Percentiles rank a stretch among this genome's conserved stretches.
These are phyloP conservation scores for Drosophila flavopinicola DNA, from an alignment of 2,888 invertebrate species.

Conservation along the genomic window DNA sequence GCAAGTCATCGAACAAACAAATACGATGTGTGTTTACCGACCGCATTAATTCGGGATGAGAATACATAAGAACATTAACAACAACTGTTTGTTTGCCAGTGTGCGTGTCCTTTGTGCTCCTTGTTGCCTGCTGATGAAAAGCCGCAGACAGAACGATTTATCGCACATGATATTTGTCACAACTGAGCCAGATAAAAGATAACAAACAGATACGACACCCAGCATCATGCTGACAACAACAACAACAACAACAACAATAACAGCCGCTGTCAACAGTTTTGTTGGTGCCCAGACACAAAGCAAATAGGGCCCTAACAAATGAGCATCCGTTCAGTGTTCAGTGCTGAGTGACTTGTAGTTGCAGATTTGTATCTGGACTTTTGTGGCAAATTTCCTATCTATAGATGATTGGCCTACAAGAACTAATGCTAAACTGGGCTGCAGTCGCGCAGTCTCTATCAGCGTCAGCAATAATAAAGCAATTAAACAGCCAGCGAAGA, in stretches of 20 bases:
- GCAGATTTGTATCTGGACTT: constrained; percentile 4
- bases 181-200: constrained; percentile 56
- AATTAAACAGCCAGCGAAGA: constrained; percentile 31
- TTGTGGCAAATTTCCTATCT: background rate
- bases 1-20: constrained; percentile 5
- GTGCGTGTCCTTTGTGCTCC: constrained; percentile 27
- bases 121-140: constrained; percentile 32
- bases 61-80: constrained; percentile 15
- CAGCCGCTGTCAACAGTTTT: constrained; percentile 64
- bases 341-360: constrained; percentile 12
- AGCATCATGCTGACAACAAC: too few species aligned
- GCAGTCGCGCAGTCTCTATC: constrained; percentile 29
- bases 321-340: constrained; percentile 12
- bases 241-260: background rate
- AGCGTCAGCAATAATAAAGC: constrained; percentile 51
- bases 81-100: constrained; percentile 5
- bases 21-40: background rate
- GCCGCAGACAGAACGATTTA: constrained; percentile 59
- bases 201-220: constrained; percentile 30
- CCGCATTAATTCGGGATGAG: constrained; percentile 3
- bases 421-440: constrained; percentile 27
- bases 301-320: constrained; percentile 48
- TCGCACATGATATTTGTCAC: constrained; percentile 65
- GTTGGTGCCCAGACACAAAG: constrained; percentile 59
- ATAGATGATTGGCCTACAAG: background rate